Conservation (phyloP, 2,113 vertebrate genomes). For the Colinus virginianus region DNA sequence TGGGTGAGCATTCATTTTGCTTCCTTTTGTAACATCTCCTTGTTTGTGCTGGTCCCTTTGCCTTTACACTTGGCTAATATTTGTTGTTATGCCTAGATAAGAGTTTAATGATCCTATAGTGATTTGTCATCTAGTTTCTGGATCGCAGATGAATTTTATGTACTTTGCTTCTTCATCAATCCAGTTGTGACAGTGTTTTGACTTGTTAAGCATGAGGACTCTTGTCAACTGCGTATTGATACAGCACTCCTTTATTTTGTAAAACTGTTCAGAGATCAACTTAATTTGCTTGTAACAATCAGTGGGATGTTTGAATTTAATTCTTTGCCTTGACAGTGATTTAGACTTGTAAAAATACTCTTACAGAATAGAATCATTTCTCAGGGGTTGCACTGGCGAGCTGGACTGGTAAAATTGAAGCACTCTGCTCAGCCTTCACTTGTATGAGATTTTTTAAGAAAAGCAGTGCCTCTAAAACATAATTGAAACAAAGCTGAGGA, state of each 20-base stretch:
- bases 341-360: constrained; percentile 66
- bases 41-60: too few species aligned
- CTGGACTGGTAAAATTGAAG: constrained; percentile 2
- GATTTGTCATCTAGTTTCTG: constrained; percentile 35
- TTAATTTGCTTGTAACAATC: constrained; percentile 60
- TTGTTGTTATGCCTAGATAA: constrained; percentile 49
- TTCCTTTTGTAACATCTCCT: too few species aligned
- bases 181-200: constrained; percentile 53
- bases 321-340: constrained; percentile 67
- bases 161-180: constrained; percentile 59
- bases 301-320: constrained; percentile 46
- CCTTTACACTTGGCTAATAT: constrained; percentile 1
- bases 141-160: constrained; percentile 27
- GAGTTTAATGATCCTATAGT: constrained; percentile 29
- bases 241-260: constrained; percentile 60
- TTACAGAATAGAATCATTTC: constrained; percentile 69
- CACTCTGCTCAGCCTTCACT: background rate
- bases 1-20: too few species aligned
- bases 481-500: background rate
- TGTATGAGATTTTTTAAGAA: background rate
- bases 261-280: constrained; percentile 66
- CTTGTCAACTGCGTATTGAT: constrained; percentile 58
- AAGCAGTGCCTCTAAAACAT: background rate
- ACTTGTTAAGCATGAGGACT: constrained; percentile 63
- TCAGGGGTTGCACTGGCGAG: constrained; percentile 77